Evolutionary conservation across 2,888 invertebrate genomes (phyloP).

Genomic region (Diplolepis rosae): DNA sequence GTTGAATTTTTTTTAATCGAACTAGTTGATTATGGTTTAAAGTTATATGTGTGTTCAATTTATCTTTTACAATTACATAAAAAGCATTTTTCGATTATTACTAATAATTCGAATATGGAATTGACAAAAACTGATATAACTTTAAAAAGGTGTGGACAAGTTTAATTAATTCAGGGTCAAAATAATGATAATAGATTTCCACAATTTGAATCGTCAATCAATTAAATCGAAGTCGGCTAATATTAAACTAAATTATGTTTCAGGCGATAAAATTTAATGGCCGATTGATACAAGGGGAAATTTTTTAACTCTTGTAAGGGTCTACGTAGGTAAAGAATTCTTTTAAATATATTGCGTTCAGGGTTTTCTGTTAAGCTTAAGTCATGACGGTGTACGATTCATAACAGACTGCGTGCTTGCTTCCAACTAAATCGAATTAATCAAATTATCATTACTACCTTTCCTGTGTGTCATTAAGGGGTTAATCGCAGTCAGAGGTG

Average conservation of each 20-base stretch:
- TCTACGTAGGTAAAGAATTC: slow-evolving; percentile 67
- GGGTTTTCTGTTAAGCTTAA: background rate
- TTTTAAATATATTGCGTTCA: slow-evolving; percentile 44
- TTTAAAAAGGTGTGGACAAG: background rate
- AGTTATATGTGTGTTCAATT: too few relatives aligned
- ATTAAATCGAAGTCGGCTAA: slow-evolving; percentile 31
- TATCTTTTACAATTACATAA: too few relatives aligned
- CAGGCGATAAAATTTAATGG: slow-evolving; percentile 70
- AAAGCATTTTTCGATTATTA: too few relatives aligned
- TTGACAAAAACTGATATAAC: background rate
- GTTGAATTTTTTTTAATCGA: too few relatives aligned
- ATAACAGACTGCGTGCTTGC: slow-evolving; percentile 33
- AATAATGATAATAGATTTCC: background rate
- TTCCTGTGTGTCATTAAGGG: background rate
- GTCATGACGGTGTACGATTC: background rate
- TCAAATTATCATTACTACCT: slow-evolving; percentile 30
- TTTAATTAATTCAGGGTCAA: background rate
- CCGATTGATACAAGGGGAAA: slow-evolving; percentile 67
- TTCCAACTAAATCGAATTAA: slow-evolving; percentile 45
- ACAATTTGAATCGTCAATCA: background rate
- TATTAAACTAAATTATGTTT: slow-evolving; percentile 65
- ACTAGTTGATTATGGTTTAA: too few relatives aligned
- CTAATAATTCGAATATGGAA: too few relatives aligned
- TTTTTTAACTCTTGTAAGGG: slow-evolving; percentile 65
- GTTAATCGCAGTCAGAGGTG: too few relatives aligned